Percentiles rank a stretch among this genome's conserved stretches.
Conservation (phyloP, 1,140 invertebrate genomes). For the Thaumetopoea pityocampa region DNA sequence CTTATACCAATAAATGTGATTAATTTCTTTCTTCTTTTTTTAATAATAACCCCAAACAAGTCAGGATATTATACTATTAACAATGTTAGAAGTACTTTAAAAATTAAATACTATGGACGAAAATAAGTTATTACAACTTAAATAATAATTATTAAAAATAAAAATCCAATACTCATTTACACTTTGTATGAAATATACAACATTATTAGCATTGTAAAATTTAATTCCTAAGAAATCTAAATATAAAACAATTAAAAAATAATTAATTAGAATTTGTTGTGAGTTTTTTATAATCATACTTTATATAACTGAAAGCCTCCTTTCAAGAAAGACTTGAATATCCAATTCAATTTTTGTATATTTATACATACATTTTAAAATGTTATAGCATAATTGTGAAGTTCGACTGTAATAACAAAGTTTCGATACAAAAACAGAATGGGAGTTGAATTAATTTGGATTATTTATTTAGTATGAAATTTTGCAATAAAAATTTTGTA, state of each 20-base stretch:
- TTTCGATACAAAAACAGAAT: too few species aligned
- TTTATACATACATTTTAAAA: too few species aligned
- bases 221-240: conserved; percentile 15
- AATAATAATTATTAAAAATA: conserved; percentile 10
- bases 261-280: not conserved
- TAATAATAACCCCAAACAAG: not conserved
- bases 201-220: conserved; percentile 12
- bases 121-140: conserved; percentile 24
- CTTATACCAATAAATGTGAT: too few species aligned
- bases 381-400: too few species aligned
- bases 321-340: too few species aligned
- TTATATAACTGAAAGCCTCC: too few species aligned
- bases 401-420: too few species aligned
- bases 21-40: not conserved
- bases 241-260: conserved; percentile 23
- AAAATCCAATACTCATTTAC: conserved; percentile 17
- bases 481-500: too few species aligned
- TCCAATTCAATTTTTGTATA: too few species aligned
- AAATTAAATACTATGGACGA: conserved; percentile 17
- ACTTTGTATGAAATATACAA: conserved; percentile 14
- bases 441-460: too few species aligned
- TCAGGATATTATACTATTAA: conserved; percentile 4
- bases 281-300: too few species aligned
- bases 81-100: conserved; percentile 5
- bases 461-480: too few species aligned